Evolutionary conservation across 2,113 vertebrate genomes (phyloP), one percentile per base, ranked within the genome.

Genomic region (Halichoerus grypus): DNA sequence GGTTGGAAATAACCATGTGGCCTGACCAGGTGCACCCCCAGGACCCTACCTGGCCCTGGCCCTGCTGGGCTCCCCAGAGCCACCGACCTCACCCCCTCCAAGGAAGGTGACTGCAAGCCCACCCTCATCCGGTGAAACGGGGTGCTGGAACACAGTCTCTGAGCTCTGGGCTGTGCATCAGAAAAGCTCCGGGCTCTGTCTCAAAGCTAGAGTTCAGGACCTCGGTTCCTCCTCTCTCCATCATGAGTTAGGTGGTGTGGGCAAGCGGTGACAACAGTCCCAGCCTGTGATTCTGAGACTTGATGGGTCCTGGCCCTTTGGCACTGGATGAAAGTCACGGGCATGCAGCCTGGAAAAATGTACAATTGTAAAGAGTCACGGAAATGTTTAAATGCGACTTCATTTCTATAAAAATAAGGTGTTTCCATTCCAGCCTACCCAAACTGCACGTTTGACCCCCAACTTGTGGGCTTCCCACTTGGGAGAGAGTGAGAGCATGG

Each of bases 361-460:
- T 13, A 10, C 19, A 5, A 0, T 31, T 3, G 13, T 21, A 15
- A 87, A 72, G 7, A 33, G 49, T 7, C 53, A 14, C 16, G 18
- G 69, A 21, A 22, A 10, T 5, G 39, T 33, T 80, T 31, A 22
- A 39, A 19, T 13, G 21, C 36, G 18, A 1, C 18, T 82, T 36
- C 22, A 0, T 28, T 36, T 46, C 94, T 53, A 1, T 74, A 63
- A 74, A 59, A 67, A 22, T 18, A 19, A 3, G 0, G 0, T 9
- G 8, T 72, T 63, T 77, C 3, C 0, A 0, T 26, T 59, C 88
- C 67, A 57, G 0, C 46, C 61, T 39, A 15, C 42, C 11, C 22
- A 7, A 19, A 28, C 1, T 5, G 11, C 72, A 4, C 7, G 0
- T 33, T 2, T 51, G n/a, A 53, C 5, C n/a, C n/a, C 36, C 33